Percentiles rank a stretch among this genome's conserved stretches.
Conservation (phyloP, 2,888 invertebrate species). For the Amblyjoppa proteus region DNA sequence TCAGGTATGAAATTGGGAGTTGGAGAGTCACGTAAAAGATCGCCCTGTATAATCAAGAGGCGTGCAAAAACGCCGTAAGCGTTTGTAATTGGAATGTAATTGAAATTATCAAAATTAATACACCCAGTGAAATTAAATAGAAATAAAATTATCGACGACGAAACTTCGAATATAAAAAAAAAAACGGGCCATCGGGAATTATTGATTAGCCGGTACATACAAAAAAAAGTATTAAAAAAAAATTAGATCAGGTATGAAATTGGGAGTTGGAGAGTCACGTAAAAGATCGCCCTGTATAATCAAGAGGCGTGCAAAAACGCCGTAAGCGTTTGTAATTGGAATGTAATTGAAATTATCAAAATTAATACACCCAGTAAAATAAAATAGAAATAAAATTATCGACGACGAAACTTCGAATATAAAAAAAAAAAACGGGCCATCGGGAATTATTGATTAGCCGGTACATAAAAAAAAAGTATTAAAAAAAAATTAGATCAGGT, state of each 20-base stretch:
- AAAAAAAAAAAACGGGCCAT: neutral
- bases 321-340: neutral
- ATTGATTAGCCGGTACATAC: neutral
- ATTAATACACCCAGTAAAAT: no score
- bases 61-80: no score
- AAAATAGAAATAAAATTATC: neutral
- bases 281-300: conserved; percentile 26
- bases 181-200: neutral
- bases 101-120: no score
- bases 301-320: conserved; percentile 7
- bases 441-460: no score
- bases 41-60: no score
- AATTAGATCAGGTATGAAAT: neutral
- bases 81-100: no score
- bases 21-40: no score
- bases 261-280: conserved; percentile 23
- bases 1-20: no score
- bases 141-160: no score
- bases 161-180: neutral
- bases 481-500: neutral
- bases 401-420: neutral
- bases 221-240: neutral
- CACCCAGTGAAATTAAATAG: no score
- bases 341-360: no score
- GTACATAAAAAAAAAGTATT: neutral